Evolutionary conservation across 2,113 vertebrate species (phyloP), one percentile per base, ranked within the genome.

Genomic region (Actinemys pallida): DNA sequence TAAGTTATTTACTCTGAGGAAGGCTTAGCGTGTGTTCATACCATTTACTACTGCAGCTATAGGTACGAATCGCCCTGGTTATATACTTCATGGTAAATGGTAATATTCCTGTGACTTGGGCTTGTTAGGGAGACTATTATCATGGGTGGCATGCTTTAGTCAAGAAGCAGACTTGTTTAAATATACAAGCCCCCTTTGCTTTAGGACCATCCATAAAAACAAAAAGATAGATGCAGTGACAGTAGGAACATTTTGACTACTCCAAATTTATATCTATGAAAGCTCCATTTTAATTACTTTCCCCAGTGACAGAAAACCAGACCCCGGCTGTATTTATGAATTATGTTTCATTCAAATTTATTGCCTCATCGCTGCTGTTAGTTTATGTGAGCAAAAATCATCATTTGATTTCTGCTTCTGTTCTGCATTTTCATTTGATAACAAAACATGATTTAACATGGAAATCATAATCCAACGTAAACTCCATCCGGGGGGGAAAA

Each of bases 301-400:
- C 65, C 81, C 85, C 1, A 2, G 82, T 93, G 93, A 94, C 35
- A 53, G 93, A 95, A 96, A 96, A 96, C 79, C 92, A 98, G 97
- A 98, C 95, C 96, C 97, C 95, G 96, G 96, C 95, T 97, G 91
- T 96, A 98, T 93, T 98, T 98, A 97, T 92, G 97, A 98, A 98
- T 96, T 93, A 92, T 56, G 96, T 92, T 98, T 96, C 94, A 94
- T 95, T 98, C 93, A 97, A 96, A 96, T 97, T 96, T 97, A 94
- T 96, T 98, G 97, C 96, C 94, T 96, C 52, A 84, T 5, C 89
- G 53, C 95, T 95, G 76, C 24, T 27, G 72, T 94, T 92, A 94
- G 78, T 90, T 96, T 92, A 87, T 76, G 62, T 83, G 92, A 96
- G 88, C 45, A 95, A 90, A 93, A 97, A 95, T 72, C 83, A 93